A percentile compares a stretch with the other conserved stretches of the same genome.
phyloP scores from a whole-genome alignment of 2,888 invertebrate species.

The Plagodis dolabraria region DNA sequence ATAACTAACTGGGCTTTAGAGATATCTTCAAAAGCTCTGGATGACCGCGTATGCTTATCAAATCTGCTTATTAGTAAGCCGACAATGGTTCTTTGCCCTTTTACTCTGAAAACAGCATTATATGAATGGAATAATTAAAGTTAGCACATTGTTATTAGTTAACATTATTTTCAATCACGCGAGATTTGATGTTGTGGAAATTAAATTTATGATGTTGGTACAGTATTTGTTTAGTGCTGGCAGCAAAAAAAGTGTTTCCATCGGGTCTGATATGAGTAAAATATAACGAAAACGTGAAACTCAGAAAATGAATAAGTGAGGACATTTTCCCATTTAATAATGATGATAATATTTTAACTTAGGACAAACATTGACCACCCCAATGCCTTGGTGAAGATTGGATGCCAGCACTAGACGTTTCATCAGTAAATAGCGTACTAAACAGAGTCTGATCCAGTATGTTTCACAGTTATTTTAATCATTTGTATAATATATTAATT shows the following conservation, averaged over 20 bases:
- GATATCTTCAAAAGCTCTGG: conserved; percentile 39
- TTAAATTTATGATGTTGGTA: conserved; percentile 10
- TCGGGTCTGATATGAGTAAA: not conserved
- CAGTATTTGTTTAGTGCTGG: conserved; percentile 32
- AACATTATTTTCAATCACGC: conserved; percentile 13
- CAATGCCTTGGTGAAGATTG: conserved; percentile 1
- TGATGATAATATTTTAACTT: not conserved
- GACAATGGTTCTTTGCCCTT: conserved; percentile 44
- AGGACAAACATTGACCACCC: not conserved
- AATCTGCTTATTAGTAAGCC: conserved; percentile 49
- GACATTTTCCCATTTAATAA: not conserved
- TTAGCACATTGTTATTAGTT: conserved; percentile 55
- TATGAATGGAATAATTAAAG: conserved; percentile 35
- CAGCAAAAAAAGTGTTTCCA: conserved; percentile 1
- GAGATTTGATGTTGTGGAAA: conserved; percentile 18
- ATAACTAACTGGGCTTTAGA: conserved; percentile 47
- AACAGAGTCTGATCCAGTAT: conserved; percentile 1
- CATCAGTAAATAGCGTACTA: conserved; percentile 4
- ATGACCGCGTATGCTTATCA: conserved; percentile 38
- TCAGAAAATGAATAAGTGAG: too few relatives aligned
- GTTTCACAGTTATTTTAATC: not conserved
- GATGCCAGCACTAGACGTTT: conserved; percentile 26
- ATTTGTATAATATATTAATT: too few relatives aligned
- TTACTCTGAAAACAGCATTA: conserved; percentile 52
- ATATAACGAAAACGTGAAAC: too few relatives aligned